phyloP scores from a whole-genome alignment of 2,797 vertebrate species.

The Myotis planiceps region DNA sequence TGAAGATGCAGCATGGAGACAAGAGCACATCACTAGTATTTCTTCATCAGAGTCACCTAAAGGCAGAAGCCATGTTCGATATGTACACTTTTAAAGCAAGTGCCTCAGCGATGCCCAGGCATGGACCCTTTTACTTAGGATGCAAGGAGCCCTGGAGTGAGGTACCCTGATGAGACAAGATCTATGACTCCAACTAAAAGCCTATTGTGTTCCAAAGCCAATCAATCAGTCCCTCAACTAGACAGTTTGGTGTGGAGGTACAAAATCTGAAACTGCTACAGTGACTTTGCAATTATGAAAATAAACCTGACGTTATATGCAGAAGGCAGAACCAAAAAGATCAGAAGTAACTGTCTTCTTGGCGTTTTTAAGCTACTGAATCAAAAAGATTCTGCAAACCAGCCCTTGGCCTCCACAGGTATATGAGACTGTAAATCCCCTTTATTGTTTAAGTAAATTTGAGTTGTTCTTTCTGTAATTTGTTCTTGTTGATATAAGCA shows the following conservation, averaged over 20 bases:
- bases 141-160: background rate
- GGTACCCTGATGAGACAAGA: background rate
- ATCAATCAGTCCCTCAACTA: background rate
- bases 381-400: slow-evolving; percentile 20
- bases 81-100: background rate
- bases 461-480: background rate
- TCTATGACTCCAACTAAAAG: background rate
- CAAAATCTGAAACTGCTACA: background rate
- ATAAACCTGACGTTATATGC: background rate
- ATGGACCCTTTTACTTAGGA: background rate
- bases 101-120: background rate
- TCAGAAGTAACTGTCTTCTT: background rate
- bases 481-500: background rate
- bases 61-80: background rate
- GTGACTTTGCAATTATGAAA: background rate
- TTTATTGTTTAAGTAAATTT: background rate
- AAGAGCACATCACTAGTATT: background rate
- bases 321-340: background rate
- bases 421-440: background rate
- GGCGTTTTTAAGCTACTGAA: background rate
- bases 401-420: background rate
- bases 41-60: background rate
- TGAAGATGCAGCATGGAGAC: background rate
- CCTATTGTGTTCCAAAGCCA: background rate
- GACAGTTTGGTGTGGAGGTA: background rate